A percentile compares a stretch with the other conserved stretches of the same genome.
Evolutionary conservation across 37 sponge, comb jelly and placozoan species (phyloP).

Genomic region (Hexactinellida sp.): DNA sequence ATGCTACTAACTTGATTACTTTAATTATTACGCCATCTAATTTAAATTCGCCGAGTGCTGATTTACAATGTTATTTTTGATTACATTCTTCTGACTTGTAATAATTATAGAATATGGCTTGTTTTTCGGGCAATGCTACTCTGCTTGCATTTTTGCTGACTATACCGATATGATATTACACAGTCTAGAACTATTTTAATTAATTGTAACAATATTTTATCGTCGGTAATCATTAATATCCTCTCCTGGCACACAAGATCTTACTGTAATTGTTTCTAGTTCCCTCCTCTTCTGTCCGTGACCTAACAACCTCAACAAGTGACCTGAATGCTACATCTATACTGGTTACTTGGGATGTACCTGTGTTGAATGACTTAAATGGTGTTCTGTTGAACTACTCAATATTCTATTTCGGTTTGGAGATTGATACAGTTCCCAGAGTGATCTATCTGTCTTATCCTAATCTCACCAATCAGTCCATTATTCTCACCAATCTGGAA

Average conservation of each 20-base stretch:
- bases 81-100: too few species aligned
- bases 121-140: too few species aligned
- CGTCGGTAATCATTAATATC: too few species aligned
- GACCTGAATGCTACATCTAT: not conserved
- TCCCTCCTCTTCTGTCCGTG: not conserved
- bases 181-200: too few species aligned
- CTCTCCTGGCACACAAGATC: too few species aligned
- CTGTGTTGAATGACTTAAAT: not conserved
- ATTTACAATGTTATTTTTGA: not conserved
- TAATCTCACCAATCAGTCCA: not conserved
- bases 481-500: not conserved
- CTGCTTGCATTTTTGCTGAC: too few species aligned
- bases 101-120: too few species aligned
- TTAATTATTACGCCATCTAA: too few species aligned
- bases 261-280: not conserved
- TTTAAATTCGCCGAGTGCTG: too few species aligned
- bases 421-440: not conserved
- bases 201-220: too few species aligned
- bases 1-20: too few species aligned
- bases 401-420: not conserved
- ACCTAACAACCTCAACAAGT: slow-evolving; percentile 6
- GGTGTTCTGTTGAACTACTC: not conserved
- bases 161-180: too few species aligned
- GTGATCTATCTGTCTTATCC: not conserved
- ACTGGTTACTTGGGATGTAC: not conserved